Percentiles rank a stretch among this genome's conserved stretches.
Evolutionary conservation across 1,140 invertebrate genomes (phyloP).

Genomic region (Pemphigus obesinymphae): DNA sequence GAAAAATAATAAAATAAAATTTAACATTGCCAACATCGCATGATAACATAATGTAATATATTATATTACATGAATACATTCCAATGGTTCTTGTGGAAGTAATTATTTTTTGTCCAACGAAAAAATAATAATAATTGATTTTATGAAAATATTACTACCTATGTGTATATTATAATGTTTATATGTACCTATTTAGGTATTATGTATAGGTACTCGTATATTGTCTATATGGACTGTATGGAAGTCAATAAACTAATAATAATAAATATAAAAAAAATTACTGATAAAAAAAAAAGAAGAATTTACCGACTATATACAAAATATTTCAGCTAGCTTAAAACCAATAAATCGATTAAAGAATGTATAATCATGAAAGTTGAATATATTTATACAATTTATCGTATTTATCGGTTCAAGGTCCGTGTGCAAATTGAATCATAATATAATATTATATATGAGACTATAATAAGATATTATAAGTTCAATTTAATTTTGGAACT

Average conservation of each 20-base stretch:
- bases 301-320: neutral
- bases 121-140: neutral
- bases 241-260: constrained; percentile 2
- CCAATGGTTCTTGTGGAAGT: neutral
- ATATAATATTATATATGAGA: too few relatives aligned
- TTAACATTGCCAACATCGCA: too few relatives aligned
- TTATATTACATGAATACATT: too few relatives aligned
- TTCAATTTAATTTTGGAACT: too few relatives aligned
- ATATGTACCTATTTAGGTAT: too few relatives aligned
- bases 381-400: neutral
- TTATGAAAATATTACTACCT: neutral
- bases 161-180: too few relatives aligned
- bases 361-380: neutral
- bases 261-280: too few relatives aligned
- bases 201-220: too few relatives aligned
- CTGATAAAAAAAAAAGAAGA: neutral
- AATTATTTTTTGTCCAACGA: neutral
- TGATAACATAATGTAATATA: too few relatives aligned
- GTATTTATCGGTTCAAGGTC: neutral
- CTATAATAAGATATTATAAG: too few relatives aligned
- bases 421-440: too few relatives aligned
- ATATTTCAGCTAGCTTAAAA: neutral
- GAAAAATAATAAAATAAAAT: neutral
- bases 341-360: neutral
- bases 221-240: too few relatives aligned